phyloP scores from a whole-genome alignment of 1,140 invertebrate species.

The Mactra quadrangularis region DNA sequence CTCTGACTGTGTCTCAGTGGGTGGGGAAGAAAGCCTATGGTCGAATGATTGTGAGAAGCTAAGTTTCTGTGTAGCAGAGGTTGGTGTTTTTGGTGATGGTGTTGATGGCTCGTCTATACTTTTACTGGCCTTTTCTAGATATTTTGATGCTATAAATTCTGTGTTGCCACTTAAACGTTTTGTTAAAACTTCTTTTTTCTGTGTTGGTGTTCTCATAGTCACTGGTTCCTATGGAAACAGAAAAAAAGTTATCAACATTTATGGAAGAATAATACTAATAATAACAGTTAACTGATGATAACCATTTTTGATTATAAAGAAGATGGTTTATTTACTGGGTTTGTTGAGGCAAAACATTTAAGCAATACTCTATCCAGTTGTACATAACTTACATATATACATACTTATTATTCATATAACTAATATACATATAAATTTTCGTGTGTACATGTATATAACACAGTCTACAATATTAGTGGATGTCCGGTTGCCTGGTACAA shows the following conservation, averaged over 20 bases:
- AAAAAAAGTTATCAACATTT: background rate
- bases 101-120: conserved; percentile 38
- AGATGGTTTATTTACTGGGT: no score
- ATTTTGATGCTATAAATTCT: conserved; percentile 46
- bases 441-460: no score
- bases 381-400: no score
- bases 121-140: conserved; percentile 48
- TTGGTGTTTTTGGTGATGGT: conserved; percentile 15
- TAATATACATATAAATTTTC: no score
- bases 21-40: conserved; percentile 13
- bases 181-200: conserved; percentile 3
- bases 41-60: conserved; percentile 23
- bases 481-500: no score
- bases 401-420: no score
- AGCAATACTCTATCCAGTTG: no score
- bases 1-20: conserved; percentile 25
- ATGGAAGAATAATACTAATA: no score
- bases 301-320: no score
- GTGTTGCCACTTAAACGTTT: conserved; percentile 52
- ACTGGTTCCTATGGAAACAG: background rate
- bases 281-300: no score
- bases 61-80: background rate
- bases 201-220: conserved; percentile 15
- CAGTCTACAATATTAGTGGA: no score
- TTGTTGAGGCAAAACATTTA: no score